Percentiles rank a stretch among this genome's conserved stretches.
Evolutionary conservation across 2,113 vertebrate genomes (phyloP).

Genomic region (Seriola rivoliana): DNA sequence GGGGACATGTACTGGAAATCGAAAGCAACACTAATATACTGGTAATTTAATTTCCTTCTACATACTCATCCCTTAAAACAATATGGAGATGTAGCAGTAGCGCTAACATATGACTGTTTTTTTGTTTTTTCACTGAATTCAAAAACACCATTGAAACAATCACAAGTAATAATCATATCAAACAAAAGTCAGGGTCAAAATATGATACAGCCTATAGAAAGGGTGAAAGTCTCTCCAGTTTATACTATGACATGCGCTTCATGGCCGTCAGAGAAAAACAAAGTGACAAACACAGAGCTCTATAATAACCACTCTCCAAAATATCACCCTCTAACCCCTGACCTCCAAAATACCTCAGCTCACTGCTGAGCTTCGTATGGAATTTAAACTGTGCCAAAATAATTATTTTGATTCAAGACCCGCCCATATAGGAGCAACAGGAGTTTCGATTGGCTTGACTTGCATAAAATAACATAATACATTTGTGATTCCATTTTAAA

Average conservation of each 20-base stretch:
- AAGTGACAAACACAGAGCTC: constrained; percentile 29
- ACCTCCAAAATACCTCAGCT: not conserved
- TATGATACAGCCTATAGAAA: constrained; percentile 65
- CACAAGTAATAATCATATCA: constrained; percentile 68
- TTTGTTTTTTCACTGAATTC: constrained; percentile 5
- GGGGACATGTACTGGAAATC: constrained; percentile 21
- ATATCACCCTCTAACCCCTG: not conserved
- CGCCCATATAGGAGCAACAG: too few species aligned
- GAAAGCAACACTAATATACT: constrained; percentile 10
- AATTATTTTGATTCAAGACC: too few species aligned
- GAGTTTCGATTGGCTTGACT: too few species aligned
- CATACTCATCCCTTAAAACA: constrained; percentile 47
- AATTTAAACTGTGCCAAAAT: constrained; percentile 14
- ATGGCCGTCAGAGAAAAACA: constrained; percentile 45
- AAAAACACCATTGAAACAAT: constrained; percentile 70
- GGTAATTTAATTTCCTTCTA: constrained; percentile 27
- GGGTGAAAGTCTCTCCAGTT: constrained; percentile 57
- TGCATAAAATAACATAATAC: too few species aligned
- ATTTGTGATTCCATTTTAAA: too few species aligned
- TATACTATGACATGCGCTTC: constrained; percentile 57
- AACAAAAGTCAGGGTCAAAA: constrained; percentile 60
- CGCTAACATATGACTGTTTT: constrained; percentile 42
- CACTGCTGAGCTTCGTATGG: not conserved
- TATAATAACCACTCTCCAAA: constrained; percentile 21
- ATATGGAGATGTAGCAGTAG: constrained; percentile 47